Evolutionary conservation across 1,140 invertebrate species (phyloP).

Genomic region (Megalopta genalis): DNA sequence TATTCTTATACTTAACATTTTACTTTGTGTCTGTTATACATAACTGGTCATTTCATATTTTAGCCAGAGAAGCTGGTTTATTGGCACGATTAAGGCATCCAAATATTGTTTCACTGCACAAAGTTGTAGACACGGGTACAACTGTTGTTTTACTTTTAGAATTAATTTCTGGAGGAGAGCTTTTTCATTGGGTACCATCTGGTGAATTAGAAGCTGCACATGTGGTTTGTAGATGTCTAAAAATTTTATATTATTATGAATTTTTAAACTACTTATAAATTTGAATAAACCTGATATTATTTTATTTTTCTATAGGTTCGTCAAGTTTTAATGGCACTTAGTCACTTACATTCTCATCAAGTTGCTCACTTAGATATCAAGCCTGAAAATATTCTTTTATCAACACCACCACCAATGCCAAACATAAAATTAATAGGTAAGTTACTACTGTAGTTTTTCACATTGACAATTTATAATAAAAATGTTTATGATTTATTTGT

Average conservation of each 20-base stretch:
- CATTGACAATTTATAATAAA: background rate
- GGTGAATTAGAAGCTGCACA: conserved; percentile 85
- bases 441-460: background rate
- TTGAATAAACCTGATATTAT: background rate
- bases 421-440: conserved; percentile 81
- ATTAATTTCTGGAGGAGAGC: conserved; percentile 83
- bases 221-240: conserved; percentile 72
- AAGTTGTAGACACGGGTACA: conserved; percentile 83
- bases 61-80: conserved; percentile 83
- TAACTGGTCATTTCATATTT: conserved; percentile 53
- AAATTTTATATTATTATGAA: background rate
- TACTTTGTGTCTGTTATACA: background rate
- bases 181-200: conserved; percentile 83
- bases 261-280: background rate
- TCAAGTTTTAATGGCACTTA: conserved; percentile 84
- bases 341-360: conserved; percentile 85
- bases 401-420: conserved; percentile 80
- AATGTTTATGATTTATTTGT: conserved; percentile 19
- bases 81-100: conserved; percentile 82
- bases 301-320: conserved; percentile 77
- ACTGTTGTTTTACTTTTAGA: conserved; percentile 85
- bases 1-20: background rate
- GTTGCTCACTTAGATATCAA: conserved; percentile 87
- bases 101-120: conserved; percentile 83
- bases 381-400: conserved; percentile 86